Evolutionary conservation across 2,797 vertebrate species (phyloP), one percentile per base, ranked within the genome.

Genomic region (Cyclopterus lumpus): DNA sequence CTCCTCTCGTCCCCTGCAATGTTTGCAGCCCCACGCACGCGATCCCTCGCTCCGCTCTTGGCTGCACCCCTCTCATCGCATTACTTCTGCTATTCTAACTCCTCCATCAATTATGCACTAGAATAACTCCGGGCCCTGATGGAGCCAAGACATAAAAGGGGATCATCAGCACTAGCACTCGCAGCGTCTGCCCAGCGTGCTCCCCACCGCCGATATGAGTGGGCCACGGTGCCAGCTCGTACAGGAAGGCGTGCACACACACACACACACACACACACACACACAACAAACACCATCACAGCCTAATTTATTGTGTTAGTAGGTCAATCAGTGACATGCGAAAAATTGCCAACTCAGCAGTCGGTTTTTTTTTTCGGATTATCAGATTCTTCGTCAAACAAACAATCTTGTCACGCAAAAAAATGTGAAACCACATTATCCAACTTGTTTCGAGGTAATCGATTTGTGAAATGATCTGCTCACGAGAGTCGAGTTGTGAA

Each of bases 81-180:
- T 99, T 99, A 99, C 94, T 99, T 99, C 96, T 71, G 96, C 98
- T 98, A 96, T 98, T 97, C 96, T 98, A 97, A 99, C 96, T 96
- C 97, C 96, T 97, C 95, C 96, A 99, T 99, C 97, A 98, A 99
- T 99, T 99, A 99, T 99, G 97, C 96, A 97, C 97, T 97, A 97
- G 96, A 99, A 99, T 98, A 99, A 99, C 97, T 98, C 95, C 90
- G 94, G 88, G 93, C 92, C 93, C 92, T 92, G 95, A 95, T 92
- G 92, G 93, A 95, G 95, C 94, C 94, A 90, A 93, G 96, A 97
- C 96, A 96, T 96, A 95, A 96, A 97, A 94, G 95, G 93, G 94
- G 80, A 97, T 97, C 96, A 97, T 95, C 93, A 87, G 82, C 75
- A 86, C 94, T 88, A 95, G 96, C 95, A 94, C 95, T 94, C 92